Evolutionary conservation across 1,140 invertebrate species (phyloP).

Genomic region (Druon quercuslanigerum): DNA sequence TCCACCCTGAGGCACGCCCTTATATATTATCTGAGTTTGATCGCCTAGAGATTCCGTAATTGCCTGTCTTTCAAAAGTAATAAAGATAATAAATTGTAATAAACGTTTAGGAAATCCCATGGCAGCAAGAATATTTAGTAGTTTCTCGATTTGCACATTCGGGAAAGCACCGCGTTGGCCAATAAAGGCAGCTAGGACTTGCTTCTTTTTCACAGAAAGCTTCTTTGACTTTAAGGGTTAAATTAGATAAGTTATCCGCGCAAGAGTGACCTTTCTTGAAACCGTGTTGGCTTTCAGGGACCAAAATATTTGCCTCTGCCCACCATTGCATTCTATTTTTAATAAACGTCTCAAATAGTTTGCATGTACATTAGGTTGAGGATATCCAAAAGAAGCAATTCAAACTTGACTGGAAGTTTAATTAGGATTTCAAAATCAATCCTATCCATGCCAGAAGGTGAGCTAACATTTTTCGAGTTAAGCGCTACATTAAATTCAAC

Average conservation of each 20-base stretch:
- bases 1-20: too few relatives aligned
- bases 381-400: too few relatives aligned
- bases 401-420: neutral
- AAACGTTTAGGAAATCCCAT: neutral
- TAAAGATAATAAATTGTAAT: neutral
- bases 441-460: neutral
- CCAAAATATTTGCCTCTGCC: too few relatives aligned
- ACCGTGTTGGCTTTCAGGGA: neutral
- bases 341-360: neutral
- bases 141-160: too few relatives aligned
- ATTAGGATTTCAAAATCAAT: neutral
- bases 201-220: neutral
- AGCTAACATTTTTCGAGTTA: neutral
- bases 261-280: too few relatives aligned
- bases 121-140: neutral
- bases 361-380: neutral
- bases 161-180: neutral
- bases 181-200: neutral
- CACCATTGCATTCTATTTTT: conserved; percentile 1
- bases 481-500: neutral
- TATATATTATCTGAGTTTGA: neutral
- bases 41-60: neutral
- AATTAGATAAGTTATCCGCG: neutral
- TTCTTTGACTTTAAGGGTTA: neutral
- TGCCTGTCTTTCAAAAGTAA: neutral